These are phyloP conservation scores for Phyllotreta striolata DNA, from an alignment of 2,888 invertebrate species.

Conservation along the genomic window DNA sequence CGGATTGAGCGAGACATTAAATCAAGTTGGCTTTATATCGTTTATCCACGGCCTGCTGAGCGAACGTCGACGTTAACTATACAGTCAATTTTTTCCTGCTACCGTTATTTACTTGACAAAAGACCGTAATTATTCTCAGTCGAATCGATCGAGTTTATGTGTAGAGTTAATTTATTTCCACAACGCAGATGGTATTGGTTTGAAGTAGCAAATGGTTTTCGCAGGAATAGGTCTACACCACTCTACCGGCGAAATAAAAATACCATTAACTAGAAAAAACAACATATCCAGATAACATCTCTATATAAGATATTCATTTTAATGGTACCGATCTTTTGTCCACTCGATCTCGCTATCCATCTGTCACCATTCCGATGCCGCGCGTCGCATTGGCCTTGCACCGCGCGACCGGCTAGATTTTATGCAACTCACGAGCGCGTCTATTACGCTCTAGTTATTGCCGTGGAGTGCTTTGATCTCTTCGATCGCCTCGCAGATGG, in stretches of 20 bases:
- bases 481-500: conserved; percentile 40
- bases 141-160: too few relatives aligned
- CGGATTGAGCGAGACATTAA: not conserved
- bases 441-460: conserved; percentile 43
- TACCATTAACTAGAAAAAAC: too few relatives aligned
- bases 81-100: conserved; percentile 10
- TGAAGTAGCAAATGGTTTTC: too few relatives aligned
- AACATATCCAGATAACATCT: too few relatives aligned
- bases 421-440: conserved; percentile 42
- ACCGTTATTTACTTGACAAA: conserved; percentile 9
- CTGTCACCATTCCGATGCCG: conserved; percentile 5
- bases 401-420: conserved; percentile 29
- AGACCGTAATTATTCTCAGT: not conserved
- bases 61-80: conserved; percentile 12
- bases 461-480: conserved; percentile 29
- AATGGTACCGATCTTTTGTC: not conserved
- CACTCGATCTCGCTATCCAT: conserved; percentile 13
- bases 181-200: too few relatives aligned
- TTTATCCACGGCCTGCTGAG: conserved; percentile 3
- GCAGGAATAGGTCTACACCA: too few relatives aligned
- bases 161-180: too few relatives aligned
- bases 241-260: too few relatives aligned
- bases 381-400: conserved; percentile 1
- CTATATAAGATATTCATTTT: too few relatives aligned
- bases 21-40: conserved; percentile 2